Percentiles rank a stretch among this genome's conserved stretches.
Conservation (phyloP, 2,888 invertebrate species). For the Salticus scenicus region DNA sequence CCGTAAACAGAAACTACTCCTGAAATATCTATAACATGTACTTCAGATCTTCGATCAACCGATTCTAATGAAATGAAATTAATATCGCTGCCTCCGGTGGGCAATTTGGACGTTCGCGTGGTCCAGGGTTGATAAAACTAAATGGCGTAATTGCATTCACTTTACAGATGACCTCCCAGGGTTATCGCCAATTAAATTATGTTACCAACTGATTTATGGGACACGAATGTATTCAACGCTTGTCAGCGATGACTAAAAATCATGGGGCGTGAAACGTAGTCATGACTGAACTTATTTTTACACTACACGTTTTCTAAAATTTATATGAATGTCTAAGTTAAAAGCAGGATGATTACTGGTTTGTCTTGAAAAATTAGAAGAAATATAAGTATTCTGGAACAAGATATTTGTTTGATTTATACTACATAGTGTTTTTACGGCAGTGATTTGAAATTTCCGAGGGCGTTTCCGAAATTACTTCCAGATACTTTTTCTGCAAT, state of each 20-base stretch:
- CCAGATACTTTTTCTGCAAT: no score
- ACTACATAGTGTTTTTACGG: no score
- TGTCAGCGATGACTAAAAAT: slow-evolving; percentile 39
- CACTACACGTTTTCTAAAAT: background rate
- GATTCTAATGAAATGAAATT: slow-evolving; percentile 30
- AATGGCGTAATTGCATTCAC: slow-evolving; percentile 59
- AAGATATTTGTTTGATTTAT: background rate
- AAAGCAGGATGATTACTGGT: background rate
- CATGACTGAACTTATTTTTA: slow-evolving; percentile 21
- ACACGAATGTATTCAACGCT: slow-evolving; percentile 44
- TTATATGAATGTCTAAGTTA: background rate
- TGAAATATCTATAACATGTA: background rate
- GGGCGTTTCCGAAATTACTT: no score
- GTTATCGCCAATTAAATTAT: slow-evolving; percentile 66
- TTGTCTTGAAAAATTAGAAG: background rate
- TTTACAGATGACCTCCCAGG: slow-evolving; percentile 35
- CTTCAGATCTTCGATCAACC: background rate
- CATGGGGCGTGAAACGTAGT: slow-evolving; percentile 37
- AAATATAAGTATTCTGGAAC: background rate
- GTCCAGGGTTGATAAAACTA: slow-evolving; percentile 54
- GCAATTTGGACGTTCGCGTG: slow-evolving; percentile 56
- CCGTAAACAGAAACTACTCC: no score
- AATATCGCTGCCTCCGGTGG: slow-evolving; percentile 44
- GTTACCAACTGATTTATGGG: slow-evolving; percentile 59
- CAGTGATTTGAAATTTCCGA: no score